Conservation (phyloP, 1,140 invertebrate species). For the Drosophila burlai region DNA sequence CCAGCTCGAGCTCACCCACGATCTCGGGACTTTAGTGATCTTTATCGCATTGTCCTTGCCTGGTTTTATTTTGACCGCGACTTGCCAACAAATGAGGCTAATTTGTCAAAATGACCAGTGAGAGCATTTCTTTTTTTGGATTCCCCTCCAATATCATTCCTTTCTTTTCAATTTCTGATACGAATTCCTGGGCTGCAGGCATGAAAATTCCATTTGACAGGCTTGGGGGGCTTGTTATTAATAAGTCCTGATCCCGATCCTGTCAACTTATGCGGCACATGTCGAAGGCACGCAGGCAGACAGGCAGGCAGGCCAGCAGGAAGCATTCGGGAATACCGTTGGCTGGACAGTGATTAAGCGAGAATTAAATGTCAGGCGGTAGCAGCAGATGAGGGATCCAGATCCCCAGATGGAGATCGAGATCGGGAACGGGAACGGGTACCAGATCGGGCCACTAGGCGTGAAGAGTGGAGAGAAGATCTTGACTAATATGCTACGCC, state of each 20-base stretch:
- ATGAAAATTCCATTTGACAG: conserved; percentile 83
- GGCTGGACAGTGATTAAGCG: conserved; percentile 82
- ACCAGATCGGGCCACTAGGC: conserved; percentile 42
- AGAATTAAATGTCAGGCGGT: conserved; percentile 79
- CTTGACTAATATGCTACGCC: conserved; percentile 71
- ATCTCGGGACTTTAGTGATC: conserved; percentile 47
- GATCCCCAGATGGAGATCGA: conserved; percentile 6
- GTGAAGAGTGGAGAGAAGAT: conserved; percentile 66
- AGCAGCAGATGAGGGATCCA: conserved; percentile 52
- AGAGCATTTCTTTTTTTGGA: conserved; percentile 29
- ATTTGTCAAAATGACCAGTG: conserved; percentile 71
- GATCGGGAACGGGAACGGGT: neutral
- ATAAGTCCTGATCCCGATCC: conserved; percentile 66
- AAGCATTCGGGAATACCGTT: conserved; percentile 67
- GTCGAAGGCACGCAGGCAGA: conserved; percentile 32
- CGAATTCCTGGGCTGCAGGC: conserved; percentile 25
- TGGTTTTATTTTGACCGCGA: conserved; percentile 71
- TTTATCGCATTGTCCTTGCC: conserved; percentile 72
- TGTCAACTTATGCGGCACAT: conserved; percentile 69
- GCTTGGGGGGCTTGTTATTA: conserved; percentile 61
- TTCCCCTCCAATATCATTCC: conserved; percentile 25
- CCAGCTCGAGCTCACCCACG: conserved; percentile 10
- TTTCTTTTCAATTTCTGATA: conserved; percentile 39
- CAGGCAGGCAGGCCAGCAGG: conserved; percentile 26
- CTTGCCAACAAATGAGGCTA: conserved; percentile 75